These are phyloP conservation scores for Lamellibrachia columna DNA, from an alignment of 2,888 invertebrate species.

Conservation along the genomic window DNA sequence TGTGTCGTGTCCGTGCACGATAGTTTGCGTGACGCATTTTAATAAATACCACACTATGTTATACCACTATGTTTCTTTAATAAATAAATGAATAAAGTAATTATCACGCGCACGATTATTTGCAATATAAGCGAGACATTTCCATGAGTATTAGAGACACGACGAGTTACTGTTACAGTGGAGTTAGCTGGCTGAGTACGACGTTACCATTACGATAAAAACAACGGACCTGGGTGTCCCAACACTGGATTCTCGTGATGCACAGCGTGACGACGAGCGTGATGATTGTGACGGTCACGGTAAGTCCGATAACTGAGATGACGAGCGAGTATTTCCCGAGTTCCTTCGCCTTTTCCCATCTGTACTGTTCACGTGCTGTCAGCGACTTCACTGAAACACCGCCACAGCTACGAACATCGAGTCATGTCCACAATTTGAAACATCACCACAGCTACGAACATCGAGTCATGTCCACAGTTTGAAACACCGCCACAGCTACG, in stretches of 20 bases:
- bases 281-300: not conserved
- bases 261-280: not conserved
- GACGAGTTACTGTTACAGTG: not conserved
- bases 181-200: not conserved
- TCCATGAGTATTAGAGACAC: not conserved
- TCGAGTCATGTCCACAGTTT: not conserved
- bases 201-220: not conserved
- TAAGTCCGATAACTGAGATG: not conserved
- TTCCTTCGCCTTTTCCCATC: not conserved
- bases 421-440: not conserved
- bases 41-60: no score
- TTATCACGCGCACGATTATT: not conserved
- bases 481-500: not conserved
- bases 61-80: not conserved
- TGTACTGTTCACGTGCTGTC: not conserved
- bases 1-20: not conserved
- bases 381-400: not conserved
- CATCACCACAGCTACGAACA: not conserved
- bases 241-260: not conserved
- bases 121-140: not conserved
- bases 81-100: not conserved
- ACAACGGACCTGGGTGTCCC: not conserved
- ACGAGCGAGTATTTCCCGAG: not conserved
- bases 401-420: not conserved
- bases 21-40: not conserved